Percentiles rank a stretch among this genome's conserved stretches.
phyloP scores from a whole-genome alignment of 2,888 invertebrate genomes.

The Heterodera filipjevi region DNA sequence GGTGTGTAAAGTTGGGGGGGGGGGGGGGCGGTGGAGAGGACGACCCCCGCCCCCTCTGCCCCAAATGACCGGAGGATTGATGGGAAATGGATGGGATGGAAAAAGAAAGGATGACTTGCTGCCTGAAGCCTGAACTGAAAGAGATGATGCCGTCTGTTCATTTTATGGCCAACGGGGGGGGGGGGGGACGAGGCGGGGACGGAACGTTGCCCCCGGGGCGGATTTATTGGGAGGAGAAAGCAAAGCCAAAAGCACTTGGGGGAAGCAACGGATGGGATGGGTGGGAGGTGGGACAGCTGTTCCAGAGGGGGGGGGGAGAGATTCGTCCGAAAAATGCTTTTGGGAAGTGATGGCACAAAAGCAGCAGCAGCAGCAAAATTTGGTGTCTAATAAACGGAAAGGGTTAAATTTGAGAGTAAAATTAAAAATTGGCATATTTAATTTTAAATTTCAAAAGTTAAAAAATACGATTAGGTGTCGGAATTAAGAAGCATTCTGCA shows the following conservation, averaged over 20 bases:
- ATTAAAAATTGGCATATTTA: no score
- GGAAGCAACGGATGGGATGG: background rate
- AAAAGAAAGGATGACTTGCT: no score
- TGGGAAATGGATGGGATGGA: background rate
- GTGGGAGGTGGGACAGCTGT: background rate
- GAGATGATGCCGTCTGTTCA: constrained; percentile 1
- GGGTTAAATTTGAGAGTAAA: no score
- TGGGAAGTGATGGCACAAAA: background rate
- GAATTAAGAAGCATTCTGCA: no score
- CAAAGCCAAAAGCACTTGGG: background rate
- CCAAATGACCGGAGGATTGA: background rate
- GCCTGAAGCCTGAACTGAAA: background rate
- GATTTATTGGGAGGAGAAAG: constrained; percentile 1
- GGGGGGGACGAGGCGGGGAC: background rate
- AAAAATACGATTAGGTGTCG: no score
- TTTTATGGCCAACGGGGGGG: background rate
- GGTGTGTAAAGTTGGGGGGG: constrained; percentile 1
- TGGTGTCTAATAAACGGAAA: background rate
- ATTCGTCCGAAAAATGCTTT: background rate
- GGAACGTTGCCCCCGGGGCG: background rate
- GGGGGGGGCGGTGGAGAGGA: background rate
- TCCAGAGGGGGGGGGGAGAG: background rate
- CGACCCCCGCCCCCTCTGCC: background rate
- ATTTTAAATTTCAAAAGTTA: no score
- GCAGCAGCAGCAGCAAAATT: background rate